Conservation (phyloP, 2,888 invertebrate genomes). For the Orchesella flavescens region DNA sequence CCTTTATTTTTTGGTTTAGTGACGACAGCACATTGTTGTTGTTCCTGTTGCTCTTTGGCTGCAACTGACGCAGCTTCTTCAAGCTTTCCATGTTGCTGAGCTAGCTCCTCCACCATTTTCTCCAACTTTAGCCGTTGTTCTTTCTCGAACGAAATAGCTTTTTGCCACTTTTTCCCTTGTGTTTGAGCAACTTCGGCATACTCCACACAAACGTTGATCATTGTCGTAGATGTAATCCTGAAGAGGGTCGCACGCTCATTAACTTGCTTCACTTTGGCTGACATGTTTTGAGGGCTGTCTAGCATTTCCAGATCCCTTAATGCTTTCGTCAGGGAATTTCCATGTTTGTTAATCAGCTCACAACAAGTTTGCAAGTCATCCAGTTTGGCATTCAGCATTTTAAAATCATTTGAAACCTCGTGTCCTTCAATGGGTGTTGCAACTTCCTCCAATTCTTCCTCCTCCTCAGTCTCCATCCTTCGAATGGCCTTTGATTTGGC, state of each 20-base stretch:
- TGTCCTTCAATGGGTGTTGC: slow-evolving; percentile 76
- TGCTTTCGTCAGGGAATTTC: slow-evolving; percentile 79
- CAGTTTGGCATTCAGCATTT: slow-evolving; percentile 83
- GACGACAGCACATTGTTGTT: slow-evolving; percentile 47
- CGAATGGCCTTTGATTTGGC: slow-evolving; percentile 95
- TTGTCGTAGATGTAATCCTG: slow-evolving; percentile 94
- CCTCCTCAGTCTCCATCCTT: slow-evolving; percentile 80
- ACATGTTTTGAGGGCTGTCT: slow-evolving; percentile 78
- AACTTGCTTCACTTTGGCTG: slow-evolving; percentile 88
- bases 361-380: slow-evolving; percentile 94
- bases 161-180: slow-evolving; percentile 93
- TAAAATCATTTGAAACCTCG: slow-evolving; percentile 77
- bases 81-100: slow-evolving; percentile 95
- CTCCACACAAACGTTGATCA: slow-evolving; percentile 96
- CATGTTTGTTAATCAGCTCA: slow-evolving; percentile 91
- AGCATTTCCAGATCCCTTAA: slow-evolving; percentile 85
- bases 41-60: slow-evolving; percentile 53
- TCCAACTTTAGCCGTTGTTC: slow-evolving; percentile 93
- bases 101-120: slow-evolving; percentile 97
- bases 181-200: slow-evolving; percentile 91
- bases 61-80: slow-evolving; percentile 84
- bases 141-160: slow-evolving; percentile 93
- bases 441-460: slow-evolving; percentile 78
- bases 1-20: slow-evolving; percentile 51
- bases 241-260: slow-evolving; percentile 96